phyloP scores from a whole-genome alignment of 2,888 invertebrate genomes.

The Meteorus colon region DNA sequence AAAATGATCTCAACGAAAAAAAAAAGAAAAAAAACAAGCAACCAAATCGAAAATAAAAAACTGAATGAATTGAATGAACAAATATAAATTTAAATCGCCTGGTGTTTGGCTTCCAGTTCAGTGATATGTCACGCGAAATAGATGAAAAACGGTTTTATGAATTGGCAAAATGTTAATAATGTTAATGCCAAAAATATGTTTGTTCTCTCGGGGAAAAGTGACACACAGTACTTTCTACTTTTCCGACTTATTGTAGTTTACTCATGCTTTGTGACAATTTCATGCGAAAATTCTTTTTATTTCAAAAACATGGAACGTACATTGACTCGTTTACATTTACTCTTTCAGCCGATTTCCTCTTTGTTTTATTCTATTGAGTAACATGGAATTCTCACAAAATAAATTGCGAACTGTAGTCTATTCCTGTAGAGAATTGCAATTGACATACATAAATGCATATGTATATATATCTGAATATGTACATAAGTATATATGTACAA shows the following conservation, averaged over 20 bases:
- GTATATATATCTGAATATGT: not conserved
- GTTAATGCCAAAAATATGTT: conserved; percentile 42
- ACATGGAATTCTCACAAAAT: conserved; percentile 50
- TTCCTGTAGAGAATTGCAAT: conserved; percentile 52
- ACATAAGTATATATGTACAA: no score
- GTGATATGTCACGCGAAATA: not conserved
- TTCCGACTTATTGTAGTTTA: conserved; percentile 38
- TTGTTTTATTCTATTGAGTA: not conserved
- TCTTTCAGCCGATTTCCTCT: not conserved
- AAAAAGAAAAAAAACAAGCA: not conserved
- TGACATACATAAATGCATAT: conserved; percentile 34
- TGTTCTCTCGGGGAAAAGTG: conserved; percentile 22
- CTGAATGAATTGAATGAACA: not conserved
- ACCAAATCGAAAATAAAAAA: not conserved
- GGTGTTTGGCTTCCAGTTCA: not conserved
- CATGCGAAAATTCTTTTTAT: conserved; percentile 14
- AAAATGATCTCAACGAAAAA: conserved; percentile 5
- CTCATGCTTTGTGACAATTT: conserved; percentile 51
- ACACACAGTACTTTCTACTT: conserved; percentile 7
- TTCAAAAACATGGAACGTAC: no score
- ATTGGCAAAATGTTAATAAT: conserved; percentile 34
- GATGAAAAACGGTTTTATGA: not conserved
- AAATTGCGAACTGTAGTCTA: conserved; percentile 49
- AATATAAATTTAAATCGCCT: conserved; percentile 8
- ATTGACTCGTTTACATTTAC: no score